phyloP scores from a whole-genome alignment of 2,888 invertebrate genomes.

The Leptinotarsa rubiginosa region DNA sequence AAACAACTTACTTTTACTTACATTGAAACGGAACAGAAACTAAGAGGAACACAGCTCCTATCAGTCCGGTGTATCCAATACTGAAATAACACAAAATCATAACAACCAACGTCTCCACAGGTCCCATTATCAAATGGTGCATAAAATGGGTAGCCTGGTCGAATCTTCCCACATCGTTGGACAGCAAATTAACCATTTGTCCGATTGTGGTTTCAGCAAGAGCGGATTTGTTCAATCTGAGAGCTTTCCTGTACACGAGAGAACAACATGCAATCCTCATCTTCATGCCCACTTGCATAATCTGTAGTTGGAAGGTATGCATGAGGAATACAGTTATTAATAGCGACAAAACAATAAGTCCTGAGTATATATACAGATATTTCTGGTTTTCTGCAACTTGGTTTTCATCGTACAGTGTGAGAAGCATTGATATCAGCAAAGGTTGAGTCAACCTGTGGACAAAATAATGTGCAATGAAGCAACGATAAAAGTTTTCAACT shows the following conservation, averaged over 20 bases:
- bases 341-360: slow-evolving; percentile 77
- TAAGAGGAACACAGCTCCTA: slow-evolving; percentile 63
- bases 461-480: too few relatives aligned
- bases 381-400: slow-evolving; percentile 21
- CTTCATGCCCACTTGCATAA: slow-evolving; percentile 85
- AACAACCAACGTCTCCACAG: slow-evolving; percentile 70
- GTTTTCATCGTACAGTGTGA: slow-evolving; percentile 23
- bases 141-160: slow-evolving; percentile 66
- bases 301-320: slow-evolving; percentile 87
- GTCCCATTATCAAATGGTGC: slow-evolving; percentile 56
- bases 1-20: slow-evolving; percentile 22
- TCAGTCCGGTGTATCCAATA: slow-evolving; percentile 62
- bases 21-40: slow-evolving; percentile 59
- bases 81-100: slow-evolving; percentile 67
- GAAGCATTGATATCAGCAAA: slow-evolving; percentile 29
- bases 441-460: slow-evolving; percentile 32
- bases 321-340: slow-evolving; percentile 74
- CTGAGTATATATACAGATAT: slow-evolving; percentile 74
- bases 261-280: slow-evolving; percentile 68
- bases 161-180: slow-evolving; percentile 89
- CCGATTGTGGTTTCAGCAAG: slow-evolving; percentile 85
- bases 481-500: too few relatives aligned
- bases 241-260: slow-evolving; percentile 66
- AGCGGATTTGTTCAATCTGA: slow-evolving; percentile 80
- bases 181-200: slow-evolving; percentile 69